phyloP scores from a whole-genome alignment of 2,888 invertebrate species.

The Acanthacorydalis orientalis region DNA sequence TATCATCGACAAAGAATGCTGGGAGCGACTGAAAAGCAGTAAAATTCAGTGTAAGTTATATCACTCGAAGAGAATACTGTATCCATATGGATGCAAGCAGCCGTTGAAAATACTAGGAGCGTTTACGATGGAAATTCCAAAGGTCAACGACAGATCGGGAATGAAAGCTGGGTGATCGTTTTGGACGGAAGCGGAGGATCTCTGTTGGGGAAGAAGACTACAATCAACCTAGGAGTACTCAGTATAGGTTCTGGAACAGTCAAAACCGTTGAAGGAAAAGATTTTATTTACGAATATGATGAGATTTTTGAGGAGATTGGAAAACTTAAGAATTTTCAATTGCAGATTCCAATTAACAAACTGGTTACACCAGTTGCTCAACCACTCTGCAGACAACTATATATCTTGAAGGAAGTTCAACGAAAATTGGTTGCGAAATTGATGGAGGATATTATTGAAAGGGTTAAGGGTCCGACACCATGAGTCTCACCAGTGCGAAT shows the following conservation, averaged over 20 bases:
- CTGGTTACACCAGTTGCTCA: constrained; percentile 8
- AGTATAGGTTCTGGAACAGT: neutral
- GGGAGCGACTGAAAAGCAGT: neutral
- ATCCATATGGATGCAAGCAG: neutral
- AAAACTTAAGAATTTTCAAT: constrained; percentile 6
- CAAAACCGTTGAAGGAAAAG: neutral
- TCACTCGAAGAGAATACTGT: neutral
- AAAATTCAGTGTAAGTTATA: neutral
- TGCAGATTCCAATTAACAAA: constrained; percentile 6
- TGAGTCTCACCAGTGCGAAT: constrained; percentile 13
- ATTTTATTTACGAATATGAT: constrained; percentile 1
- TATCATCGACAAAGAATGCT: neutral
- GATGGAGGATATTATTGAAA: constrained; percentile 10
- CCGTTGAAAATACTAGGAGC: neutral
- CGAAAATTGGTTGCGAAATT: constrained; percentile 7
- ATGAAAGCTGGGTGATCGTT: neutral
- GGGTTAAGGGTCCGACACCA: constrained; percentile 10
- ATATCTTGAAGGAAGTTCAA: constrained; percentile 7
- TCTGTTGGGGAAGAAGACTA: neutral
- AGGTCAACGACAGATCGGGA: neutral
- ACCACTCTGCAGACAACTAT: constrained; percentile 8
- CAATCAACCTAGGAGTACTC: neutral
- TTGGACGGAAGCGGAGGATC: neutral
- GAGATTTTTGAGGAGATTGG: constrained; percentile 7
- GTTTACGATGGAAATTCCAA: neutral